Percentiles rank a stretch among this genome's conserved stretches.
phyloP scores from a whole-genome alignment of 1,140 invertebrate genomes.

The Drosophila simulans region DNA sequence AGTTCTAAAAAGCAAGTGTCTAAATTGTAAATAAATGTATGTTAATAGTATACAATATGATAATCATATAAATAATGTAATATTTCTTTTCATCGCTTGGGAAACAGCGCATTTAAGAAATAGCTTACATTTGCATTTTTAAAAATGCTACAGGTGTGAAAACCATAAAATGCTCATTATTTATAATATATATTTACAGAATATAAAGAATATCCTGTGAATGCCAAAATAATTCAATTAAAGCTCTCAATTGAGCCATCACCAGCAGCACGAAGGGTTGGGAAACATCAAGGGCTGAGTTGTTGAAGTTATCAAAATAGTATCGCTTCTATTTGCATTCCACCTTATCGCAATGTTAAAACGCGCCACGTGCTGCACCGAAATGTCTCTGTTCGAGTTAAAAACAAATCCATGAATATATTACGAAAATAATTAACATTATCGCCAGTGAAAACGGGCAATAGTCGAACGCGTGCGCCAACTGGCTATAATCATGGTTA shows the following conservation, averaged over 20 bases:
- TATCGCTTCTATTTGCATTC: conserved; percentile 30
- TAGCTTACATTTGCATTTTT: too few relatives aligned
- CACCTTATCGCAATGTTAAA: conserved; percentile 69
- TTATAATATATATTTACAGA: too few relatives aligned
- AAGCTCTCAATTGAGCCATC: conserved; percentile 24
- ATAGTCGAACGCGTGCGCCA: conserved; percentile 58
- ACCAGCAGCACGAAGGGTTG: conserved; percentile 8
- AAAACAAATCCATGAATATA: conserved; percentile 76
- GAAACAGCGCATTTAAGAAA: too few relatives aligned
- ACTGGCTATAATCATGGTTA: conserved; percentile 58
- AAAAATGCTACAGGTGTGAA: too few relatives aligned
- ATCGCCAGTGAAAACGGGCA: conserved; percentile 56
- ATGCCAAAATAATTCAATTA: conserved; percentile 8
- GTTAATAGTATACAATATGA: too few relatives aligned
- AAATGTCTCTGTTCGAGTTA: conserved; percentile 56
- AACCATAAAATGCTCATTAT: too few relatives aligned
- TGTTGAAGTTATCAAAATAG: conserved; percentile 29
- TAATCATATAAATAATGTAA: too few relatives aligned
- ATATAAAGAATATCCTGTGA: too few relatives aligned
- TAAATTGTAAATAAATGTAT: too few relatives aligned
- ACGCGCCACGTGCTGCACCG: conserved; percentile 62
- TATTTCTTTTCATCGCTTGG: too few relatives aligned
- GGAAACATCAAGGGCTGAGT: conserved; percentile 3
- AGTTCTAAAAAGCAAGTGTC: too few relatives aligned
- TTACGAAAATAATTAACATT: conserved; percentile 79